phyloP scores from a whole-genome alignment of 2,113 vertebrate species.

The Isichthys henryi region DNA sequence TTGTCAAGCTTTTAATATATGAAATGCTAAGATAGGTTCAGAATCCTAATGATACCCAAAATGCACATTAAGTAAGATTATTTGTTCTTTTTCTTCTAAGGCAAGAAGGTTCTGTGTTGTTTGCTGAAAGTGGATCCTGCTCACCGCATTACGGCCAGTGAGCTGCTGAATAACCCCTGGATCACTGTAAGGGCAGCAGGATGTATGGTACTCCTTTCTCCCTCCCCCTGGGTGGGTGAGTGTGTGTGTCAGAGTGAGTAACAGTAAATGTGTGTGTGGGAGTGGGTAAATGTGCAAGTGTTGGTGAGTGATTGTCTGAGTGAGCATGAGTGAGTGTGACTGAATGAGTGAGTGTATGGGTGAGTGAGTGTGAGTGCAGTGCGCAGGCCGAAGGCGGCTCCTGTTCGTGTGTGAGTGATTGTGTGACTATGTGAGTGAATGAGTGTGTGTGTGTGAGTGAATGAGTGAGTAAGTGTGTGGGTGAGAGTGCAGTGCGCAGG shows the following conservation, averaged over 20 bases:
- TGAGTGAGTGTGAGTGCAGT: not conserved
- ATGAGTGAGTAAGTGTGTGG: not conserved
- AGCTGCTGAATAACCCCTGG: slow-evolving; percentile 68
- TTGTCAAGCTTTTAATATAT: not conserved
- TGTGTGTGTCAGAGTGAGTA: not conserved
- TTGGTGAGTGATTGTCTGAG: too few relatives aligned
- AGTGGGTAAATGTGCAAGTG: too few relatives aligned
- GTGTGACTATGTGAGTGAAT: not conserved
- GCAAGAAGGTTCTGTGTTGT: slow-evolving; percentile 60
- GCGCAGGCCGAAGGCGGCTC: not conserved
- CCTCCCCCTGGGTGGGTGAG: not conserved
- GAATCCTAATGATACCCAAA: not conserved
- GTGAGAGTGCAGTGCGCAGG: not conserved
- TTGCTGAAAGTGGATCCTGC: slow-evolving; percentile 68
- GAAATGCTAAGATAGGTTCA: not conserved
- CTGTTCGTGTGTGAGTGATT: too few relatives aligned
- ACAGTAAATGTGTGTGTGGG: not conserved
- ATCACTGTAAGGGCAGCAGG: slow-evolving; percentile 54
- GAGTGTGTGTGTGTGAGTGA: not conserved
- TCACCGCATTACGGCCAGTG: slow-evolving; percentile 66
- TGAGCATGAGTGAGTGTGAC: too few relatives aligned
- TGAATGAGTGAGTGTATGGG: too few relatives aligned
- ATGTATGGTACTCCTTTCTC: slow-evolving; percentile 11
- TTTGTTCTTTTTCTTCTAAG: slow-evolving; percentile 40
- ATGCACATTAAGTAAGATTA: not conserved